Base-by-base conservation (phyloP, 1,140 invertebrate genomes). In the Drosophila mayri region DNA sequence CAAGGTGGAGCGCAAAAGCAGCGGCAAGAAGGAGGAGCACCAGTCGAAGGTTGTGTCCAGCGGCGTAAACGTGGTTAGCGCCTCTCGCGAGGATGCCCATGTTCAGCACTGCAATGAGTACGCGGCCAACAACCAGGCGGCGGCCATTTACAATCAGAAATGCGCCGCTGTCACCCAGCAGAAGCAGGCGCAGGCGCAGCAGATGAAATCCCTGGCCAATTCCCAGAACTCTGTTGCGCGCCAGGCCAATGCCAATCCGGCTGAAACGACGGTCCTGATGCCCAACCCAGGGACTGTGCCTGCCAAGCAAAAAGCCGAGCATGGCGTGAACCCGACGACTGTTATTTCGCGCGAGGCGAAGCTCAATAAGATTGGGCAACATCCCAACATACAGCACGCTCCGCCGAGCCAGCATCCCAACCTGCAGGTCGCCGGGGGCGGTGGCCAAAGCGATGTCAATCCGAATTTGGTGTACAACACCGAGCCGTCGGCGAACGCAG, bases 401-500 rank as follows among this genome's bases (percentile, higher is more conserved):
- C 76, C 16, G 2, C 76, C 7, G 7, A 38, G 70, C 3, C 57
- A 68, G 32, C 85, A 88, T 30, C 14, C 77, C 3, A 88, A 81
- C 32, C 43, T 88, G 30, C 79, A 87, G 46, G 83, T 79, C 12
- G 0, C 50, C 32, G 50, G 50, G 14, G 52, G 63, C 32, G 75
- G 66, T 20, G 70, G 66, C 41, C 84, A 87, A 16, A 14, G 81
- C 11, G 86, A 90, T 50, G 81, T 85, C 11, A 88, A 84, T 62
- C 59, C 77, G 2, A 90, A 81, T 32, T 71, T 88, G 50, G 70
- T 88, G 0, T 88, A 88, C 52, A 90, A 60, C 28, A 63, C 85
- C 7, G 85, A 90, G 37, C 10, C 85, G 16, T 20, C 70, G 0
- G 9, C 96, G 1, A 97, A 96, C 32, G 63, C 81, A 9, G 97